Base-by-base conservation (phyloP, 2,888 invertebrate genomes). In the Drosophila pseudotakahashii region DNA sequence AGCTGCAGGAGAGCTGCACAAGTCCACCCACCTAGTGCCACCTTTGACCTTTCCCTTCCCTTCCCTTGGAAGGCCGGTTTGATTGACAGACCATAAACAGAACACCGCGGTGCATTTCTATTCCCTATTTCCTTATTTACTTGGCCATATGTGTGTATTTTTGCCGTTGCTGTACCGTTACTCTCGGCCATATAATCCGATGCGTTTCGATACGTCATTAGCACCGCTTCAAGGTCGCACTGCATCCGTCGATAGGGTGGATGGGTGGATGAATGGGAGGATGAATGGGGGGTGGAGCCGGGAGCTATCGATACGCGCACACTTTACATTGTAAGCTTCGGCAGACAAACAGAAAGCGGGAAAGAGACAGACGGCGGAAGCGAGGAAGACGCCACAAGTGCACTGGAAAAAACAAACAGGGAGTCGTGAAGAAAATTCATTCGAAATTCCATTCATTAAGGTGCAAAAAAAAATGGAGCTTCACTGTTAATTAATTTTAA, bases 201-300 rank as follows among this genome's bases (percentile, higher is more conserved):
- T 66, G 66, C 64, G 67, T 67, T 66, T 47, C 66, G 47, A 67
- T 69, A 59, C 39, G 59, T 69, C 61, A 71, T 69, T 71, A 71
- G 72, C 69, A 48, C 61, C 53, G 55, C 55, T 53, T 47, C 86
- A 80, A 80, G 80, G 86, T 81, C 82, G 51, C 54, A 36, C 52
- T 75, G 59, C 78, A 51, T 55, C 58, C 67, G 48, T 48, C 73
- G 16, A 7, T 47, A 73, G 11, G 9, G 13, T 2, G 4, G 42
- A 7, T 13, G 42, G 23, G 3, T 3, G 11, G 26, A 26, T 5
- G 26, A 26, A 6, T 10, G 7, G 30, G 14, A 11, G 30, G 10
- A 19, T 11, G n/a, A 19, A 19, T 19, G 19, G 34, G 26, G 36
- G 14, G 23, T 26, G 54, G n/a, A 32, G 26, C 36, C 16, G 11